Evolutionary conservation across 92 coral and sea anemone species (phyloP), one percentile per base, ranked within the genome.

Genomic region (Heteractis magnifica): DNA sequence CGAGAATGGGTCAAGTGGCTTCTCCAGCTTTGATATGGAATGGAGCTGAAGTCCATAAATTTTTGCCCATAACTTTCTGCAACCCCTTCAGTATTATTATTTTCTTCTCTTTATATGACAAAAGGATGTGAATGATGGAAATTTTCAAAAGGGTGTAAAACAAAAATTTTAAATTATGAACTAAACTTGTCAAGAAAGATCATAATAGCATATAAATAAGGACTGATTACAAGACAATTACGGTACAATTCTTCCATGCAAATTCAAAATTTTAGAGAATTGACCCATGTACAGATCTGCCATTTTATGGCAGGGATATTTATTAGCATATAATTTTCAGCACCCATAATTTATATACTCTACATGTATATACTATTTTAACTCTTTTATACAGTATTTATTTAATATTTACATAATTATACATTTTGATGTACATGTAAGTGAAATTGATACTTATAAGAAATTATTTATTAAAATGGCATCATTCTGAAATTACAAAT

Each of bases 1-100:
- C 72, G 88, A 87, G n/a, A 91, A 92, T 79, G 88, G 80, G 60
- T 81, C 86, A 72, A 78, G 55, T 82, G 77, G 49, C 51, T 83
- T 76, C 56, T 83, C 92, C 49, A 83, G 90, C 49, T 82, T 91
- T 79, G 56, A 89, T 71, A 79, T 82, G 92, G 65, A 81, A 70
- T 90, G 92, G 87, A 84, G 56, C 73, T 68, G 73, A 23, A 26
- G 73, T 23, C 8, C 12, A 10, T 8, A 7, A 34, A 34, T 34
- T 34, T 34, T 34, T 34, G 73, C 9, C 3, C 12, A 10, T 8
- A 7, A 8, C 23, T 3, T 68, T 68, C 13, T 68, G 9, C 8
- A 4, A 68, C 23, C 21, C 11, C 23, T 3, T 16, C 16, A 18
- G 23, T 62, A 62, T 62, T 62, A 4, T 23, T 21, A 3, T 19